These are phyloP conservation scores for Drosophila littoralis DNA, from an alignment of 1,140 invertebrate species.

Conservation along the genomic window DNA sequence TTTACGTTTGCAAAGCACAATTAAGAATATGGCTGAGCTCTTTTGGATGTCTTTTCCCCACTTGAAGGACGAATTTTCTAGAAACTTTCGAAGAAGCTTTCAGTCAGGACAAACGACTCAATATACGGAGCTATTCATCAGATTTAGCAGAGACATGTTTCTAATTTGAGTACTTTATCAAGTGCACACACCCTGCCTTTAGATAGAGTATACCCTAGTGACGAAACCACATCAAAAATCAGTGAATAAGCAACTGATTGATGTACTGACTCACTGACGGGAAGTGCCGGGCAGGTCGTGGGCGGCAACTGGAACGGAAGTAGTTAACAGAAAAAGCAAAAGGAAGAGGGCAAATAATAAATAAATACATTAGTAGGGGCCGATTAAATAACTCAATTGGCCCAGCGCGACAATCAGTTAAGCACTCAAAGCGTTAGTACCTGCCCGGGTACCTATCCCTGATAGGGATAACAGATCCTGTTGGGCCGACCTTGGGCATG, in stretches of 20 bases:
- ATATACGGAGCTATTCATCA: background rate
- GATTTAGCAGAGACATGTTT: no score
- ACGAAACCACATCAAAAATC: conserved; percentile 48
- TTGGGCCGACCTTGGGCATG: conserved; percentile 53
- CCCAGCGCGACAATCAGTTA: conserved; percentile 56
- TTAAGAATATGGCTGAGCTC: no score
- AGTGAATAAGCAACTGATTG: conserved; percentile 24
- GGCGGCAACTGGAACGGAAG: conserved; percentile 57
- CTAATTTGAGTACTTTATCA: no score
- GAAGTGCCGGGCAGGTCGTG: conserved; percentile 6
- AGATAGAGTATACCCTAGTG: conserved; percentile 18
- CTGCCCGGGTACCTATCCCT: no score
- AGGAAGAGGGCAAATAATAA: conserved; percentile 35
- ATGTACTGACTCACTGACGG: conserved; percentile 20
- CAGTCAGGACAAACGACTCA: background rate
- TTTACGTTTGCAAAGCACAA: no score
- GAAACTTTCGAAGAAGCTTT: no score
- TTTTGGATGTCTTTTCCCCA: no score
- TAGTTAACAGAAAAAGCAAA: conserved; percentile 59
- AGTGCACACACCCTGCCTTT: background rate
- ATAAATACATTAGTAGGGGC: conserved; percentile 60
- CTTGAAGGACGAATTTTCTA: no score
- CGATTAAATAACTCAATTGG: conserved; percentile 59
- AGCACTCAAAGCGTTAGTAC: conserved; percentile 11
- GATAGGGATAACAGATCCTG: conserved; percentile 17